A percentile compares a stretch with the other conserved stretches of the same genome.
phyloP scores from a whole-genome alignment of 2,797 vertebrate species.

The Chaetophractus vellerosus region DNA sequence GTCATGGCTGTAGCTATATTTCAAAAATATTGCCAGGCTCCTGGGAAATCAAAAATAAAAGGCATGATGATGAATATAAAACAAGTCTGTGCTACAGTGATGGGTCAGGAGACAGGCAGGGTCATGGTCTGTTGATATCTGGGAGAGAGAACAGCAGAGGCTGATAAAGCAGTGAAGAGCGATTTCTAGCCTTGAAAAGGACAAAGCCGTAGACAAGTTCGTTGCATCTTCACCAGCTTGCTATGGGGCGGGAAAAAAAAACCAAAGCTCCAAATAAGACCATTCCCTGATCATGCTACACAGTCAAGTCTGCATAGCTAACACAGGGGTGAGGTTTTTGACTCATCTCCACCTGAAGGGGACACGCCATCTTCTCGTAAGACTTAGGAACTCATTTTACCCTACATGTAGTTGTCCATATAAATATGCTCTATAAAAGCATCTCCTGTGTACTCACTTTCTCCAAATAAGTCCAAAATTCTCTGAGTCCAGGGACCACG shows the following conservation, averaged over 20 bases:
- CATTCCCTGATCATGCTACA: not conserved
- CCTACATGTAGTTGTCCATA: not conserved
- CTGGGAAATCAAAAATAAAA: conserved; percentile 63
- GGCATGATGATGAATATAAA: conserved; percentile 32
- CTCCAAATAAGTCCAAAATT: not conserved
- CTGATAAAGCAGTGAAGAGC: not conserved
- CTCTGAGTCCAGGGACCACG: not conserved
- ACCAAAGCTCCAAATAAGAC: not conserved
- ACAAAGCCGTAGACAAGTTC: not conserved
- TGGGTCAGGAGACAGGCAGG: not conserved
- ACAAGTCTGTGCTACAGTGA: not conserved
- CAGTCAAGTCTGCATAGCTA: not conserved
- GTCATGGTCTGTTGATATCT: not conserved
- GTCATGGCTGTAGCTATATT: not conserved
- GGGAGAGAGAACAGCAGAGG: not conserved
- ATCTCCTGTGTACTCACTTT: not conserved
- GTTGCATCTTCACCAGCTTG: not conserved
- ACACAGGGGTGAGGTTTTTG: not conserved
- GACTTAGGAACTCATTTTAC: not conserved
- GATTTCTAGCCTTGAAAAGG: not conserved
- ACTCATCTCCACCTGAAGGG: not conserved
- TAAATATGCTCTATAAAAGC: not conserved
- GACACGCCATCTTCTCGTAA: not conserved
- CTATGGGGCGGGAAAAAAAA: not conserved
- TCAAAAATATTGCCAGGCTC: conserved; percentile 31